Percentiles rank a stretch among this genome's conserved stretches.
These are phyloP conservation scores for Acanthochromis polyacanthus DNA, from an alignment of 2,113 vertebrate species.

Conservation along the genomic window DNA sequence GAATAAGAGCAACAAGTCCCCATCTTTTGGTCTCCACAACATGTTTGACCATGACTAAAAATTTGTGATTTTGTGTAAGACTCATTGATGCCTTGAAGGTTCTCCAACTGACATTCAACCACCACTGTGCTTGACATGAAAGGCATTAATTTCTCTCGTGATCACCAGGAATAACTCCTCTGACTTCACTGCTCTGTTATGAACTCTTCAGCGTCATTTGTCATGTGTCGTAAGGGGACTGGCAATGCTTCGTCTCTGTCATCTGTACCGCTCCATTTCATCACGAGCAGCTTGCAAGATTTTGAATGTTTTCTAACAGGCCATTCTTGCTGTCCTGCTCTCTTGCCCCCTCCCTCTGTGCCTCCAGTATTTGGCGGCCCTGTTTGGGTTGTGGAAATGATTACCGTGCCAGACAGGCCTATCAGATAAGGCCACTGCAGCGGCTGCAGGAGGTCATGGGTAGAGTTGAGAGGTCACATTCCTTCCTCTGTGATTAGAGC, in stretches of 20 bases:
- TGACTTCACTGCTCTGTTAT: no score
- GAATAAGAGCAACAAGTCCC: no score
- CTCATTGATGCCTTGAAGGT: neutral
- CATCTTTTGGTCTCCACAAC: no score
- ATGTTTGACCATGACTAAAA: no score
- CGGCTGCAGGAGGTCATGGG: slow-evolving; percentile 70
- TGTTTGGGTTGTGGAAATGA: slow-evolving; percentile 78
- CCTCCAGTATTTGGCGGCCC: slow-evolving; percentile 38
- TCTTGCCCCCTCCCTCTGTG: neutral
- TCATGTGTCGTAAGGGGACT: no score
- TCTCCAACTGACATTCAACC: neutral
- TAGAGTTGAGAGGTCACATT: slow-evolving; percentile 79
- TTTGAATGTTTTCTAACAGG: slow-evolving; percentile 32
- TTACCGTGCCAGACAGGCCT: slow-evolving; percentile 81
- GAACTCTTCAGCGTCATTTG: no score
- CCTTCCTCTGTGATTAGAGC: slow-evolving; percentile 74
- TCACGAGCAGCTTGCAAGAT: slow-evolving; percentile 26
- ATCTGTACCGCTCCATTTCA: neutral
- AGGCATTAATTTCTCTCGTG: neutral
- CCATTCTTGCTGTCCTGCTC: neutral
- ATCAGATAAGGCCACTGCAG: slow-evolving; percentile 79
- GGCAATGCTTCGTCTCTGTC: neutral
- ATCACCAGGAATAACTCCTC: no score
- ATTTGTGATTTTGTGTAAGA: neutral
- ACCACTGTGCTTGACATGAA: neutral